Evolutionary conservation across 2,888 invertebrate genomes (phyloP).

Genomic region (Pterostichus madidus): DNA sequence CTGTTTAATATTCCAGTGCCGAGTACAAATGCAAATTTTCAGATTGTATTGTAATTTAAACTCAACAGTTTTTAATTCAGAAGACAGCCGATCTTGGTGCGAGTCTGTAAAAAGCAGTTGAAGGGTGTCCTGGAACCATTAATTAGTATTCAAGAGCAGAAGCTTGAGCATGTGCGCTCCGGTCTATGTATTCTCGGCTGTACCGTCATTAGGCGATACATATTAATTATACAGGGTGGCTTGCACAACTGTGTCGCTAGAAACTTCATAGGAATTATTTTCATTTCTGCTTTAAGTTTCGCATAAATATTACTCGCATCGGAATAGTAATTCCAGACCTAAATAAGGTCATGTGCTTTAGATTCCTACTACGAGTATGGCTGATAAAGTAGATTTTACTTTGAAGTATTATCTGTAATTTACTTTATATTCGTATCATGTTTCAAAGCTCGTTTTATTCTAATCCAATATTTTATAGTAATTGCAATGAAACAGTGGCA

Average conservation of each 20-base stretch:
- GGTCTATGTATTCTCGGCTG: slow-evolving; percentile 12
- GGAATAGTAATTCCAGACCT: too few relatives aligned
- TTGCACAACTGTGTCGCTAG: background rate
- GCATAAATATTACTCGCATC: background rate
- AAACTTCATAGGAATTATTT: slow-evolving; percentile 16
- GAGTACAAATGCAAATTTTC: slow-evolving; percentile 16
- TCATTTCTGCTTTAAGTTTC: background rate
- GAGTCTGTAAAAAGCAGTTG: slow-evolving; percentile 32
- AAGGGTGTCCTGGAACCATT: slow-evolving; percentile 3
- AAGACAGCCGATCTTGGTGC: slow-evolving; percentile 23
- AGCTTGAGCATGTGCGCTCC: background rate
- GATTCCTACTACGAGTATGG: too few relatives aligned
- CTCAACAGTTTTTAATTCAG: slow-evolving; percentile 45
- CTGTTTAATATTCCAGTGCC: slow-evolving; percentile 19
- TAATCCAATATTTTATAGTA: too few relatives aligned
- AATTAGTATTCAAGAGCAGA: slow-evolving; percentile 53
- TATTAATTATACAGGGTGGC: slow-evolving; percentile 37
- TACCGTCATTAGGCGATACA: slow-evolving; percentile 42
- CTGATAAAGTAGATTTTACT: too few relatives aligned
- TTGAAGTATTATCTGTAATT: too few relatives aligned
- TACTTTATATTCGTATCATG: too few relatives aligned
- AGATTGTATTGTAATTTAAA: slow-evolving; percentile 51
- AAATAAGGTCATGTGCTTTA: too few relatives aligned
- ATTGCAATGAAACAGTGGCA: too few relatives aligned
- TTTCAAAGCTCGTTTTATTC: too few relatives aligned